Evolutionary conservation across 2,797 vertebrate species (phyloP).

Genomic region (Enteromius treurensis): DNA sequence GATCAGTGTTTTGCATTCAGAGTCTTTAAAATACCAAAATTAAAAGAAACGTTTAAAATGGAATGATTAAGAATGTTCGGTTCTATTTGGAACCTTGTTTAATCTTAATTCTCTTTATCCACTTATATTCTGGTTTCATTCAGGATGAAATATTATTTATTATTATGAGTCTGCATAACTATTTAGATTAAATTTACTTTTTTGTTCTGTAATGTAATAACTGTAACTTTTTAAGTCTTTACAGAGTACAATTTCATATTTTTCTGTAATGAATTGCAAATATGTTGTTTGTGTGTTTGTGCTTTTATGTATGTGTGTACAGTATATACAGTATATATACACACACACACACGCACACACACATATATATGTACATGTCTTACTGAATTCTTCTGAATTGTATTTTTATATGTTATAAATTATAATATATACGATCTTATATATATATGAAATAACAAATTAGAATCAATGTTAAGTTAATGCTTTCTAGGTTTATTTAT

Average conservation of each 20-base stretch:
- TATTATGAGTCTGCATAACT: neutral
- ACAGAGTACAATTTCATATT: neutral
- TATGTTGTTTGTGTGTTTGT: too few relatives aligned
- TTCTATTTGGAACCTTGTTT: neutral
- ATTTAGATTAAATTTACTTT: neutral
- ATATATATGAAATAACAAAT: too few relatives aligned
- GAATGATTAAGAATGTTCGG: neutral
- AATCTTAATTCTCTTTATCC: neutral
- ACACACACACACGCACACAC: too few relatives aligned
- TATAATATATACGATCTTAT: too few relatives aligned
- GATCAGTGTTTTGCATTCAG: neutral
- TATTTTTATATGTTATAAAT: too few relatives aligned
- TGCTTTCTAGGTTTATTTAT: too few relatives aligned
- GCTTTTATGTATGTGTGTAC: too few relatives aligned
- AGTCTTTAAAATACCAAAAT: neutral
- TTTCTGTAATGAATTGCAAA: neutral
- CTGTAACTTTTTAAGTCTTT: neutral
- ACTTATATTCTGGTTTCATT: neutral
- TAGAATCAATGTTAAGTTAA: too few relatives aligned
- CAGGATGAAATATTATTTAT: neutral
- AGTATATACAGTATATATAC: too few relatives aligned
- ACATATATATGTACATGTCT: too few relatives aligned
- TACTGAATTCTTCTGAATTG: too few relatives aligned
- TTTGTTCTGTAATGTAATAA: neutral
- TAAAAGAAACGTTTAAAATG: neutral